Base-by-base conservation (phyloP, 2,888 invertebrate genomes). In the Eupithecia pulchellata region DNA sequence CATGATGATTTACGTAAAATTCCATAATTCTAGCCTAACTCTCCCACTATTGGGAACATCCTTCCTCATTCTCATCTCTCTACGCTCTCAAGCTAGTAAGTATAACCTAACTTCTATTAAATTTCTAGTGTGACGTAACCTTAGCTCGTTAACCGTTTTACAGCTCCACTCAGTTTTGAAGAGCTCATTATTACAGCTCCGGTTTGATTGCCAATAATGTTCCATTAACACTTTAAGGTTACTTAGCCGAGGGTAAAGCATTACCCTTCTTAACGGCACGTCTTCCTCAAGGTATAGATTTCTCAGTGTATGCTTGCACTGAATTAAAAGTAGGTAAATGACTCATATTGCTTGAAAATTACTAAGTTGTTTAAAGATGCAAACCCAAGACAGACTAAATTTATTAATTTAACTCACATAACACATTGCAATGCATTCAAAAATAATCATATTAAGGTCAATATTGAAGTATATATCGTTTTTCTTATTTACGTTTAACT, bases 191-290 rank as follows among this genome's bases (percentile, higher is more conserved):
- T 34, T 36, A 39, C 69, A 65, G 47, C 60, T 60, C 52, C 34
- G 39, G 39, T 62, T 65, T 70, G 63, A 70, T 68, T 61, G 47
- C 60, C 57, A 66, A 66, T 74, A 66, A 73, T 64, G 52, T 63
- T 55, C 55, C 36, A 52, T 30, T 65, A 57, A 57, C 55, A 36
- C 60, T 17, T 52, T 47, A 52, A n/a, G 32, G 61, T 20, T 61
- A 36, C 61, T 36, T 61, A 25, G 25, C 34, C 13, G n/a, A 14
- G 34, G 34, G 4, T 29, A 17, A 27, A 25, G 11, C 25, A 52
- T 25, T 25, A 3, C 13, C 1, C 4, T 25, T 52, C 52, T 52
- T 52, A 52, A 4, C 47, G 20, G 9, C 11, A 20, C 20, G n/a
- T 20, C 20, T 47, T 47, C 47, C 13, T 34, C 11, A 34, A 13